Base-by-base conservation (phyloP, 1,140 invertebrate genomes). In the Paraescarpia echinospica region DNA sequence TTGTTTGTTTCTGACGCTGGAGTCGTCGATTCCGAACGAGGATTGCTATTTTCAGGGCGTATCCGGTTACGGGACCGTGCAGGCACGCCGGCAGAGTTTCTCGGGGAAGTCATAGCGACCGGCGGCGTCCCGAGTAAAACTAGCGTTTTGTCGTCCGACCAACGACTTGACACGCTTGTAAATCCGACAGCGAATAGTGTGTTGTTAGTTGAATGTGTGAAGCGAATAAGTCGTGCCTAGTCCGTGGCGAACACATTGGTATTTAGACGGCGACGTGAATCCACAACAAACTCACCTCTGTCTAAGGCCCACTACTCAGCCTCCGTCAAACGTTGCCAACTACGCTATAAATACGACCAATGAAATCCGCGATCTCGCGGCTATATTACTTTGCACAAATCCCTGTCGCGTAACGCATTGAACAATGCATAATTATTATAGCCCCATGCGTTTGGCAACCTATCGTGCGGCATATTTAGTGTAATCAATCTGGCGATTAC, bases 91-190 rank as follows among this genome's bases (percentile, higher is more conserved):
- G 59, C 27, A 77, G 59, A 77, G 59, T 77, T 77, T 77, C 27
- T 77, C 59, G 59, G 59, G 59, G 59, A 77, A 77, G 59, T 77
- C 59, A 77, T 77, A 77, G 59, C 59, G 59, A 77, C 59, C 59
- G 59, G 59, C 59, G 59, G 59, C 22, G 59, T 77, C 59, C 59
- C 59, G 59, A 12, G 27, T 31, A 31, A 77, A 77, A 77, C 59
- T 77, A 77, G 12, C 59, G 59, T 77, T 77, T 77, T 77, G 59
- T 77, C 59, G 59, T 77, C 59, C 59, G 59, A 27, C 59, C 12
- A 77, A 77, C 59, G 59, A 77, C 4, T 4, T 27, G 12, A 77
- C 9, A 77, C 59, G 59, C 59, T 77, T 77, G 59, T 77, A 77
- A 77, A 77, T 77, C 59, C 59, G 59, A 77, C 59, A 77, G 2